Base-by-base conservation (phyloP, 2,797 vertebrate genomes). In the Odontamblyopus rebecca region DNA sequence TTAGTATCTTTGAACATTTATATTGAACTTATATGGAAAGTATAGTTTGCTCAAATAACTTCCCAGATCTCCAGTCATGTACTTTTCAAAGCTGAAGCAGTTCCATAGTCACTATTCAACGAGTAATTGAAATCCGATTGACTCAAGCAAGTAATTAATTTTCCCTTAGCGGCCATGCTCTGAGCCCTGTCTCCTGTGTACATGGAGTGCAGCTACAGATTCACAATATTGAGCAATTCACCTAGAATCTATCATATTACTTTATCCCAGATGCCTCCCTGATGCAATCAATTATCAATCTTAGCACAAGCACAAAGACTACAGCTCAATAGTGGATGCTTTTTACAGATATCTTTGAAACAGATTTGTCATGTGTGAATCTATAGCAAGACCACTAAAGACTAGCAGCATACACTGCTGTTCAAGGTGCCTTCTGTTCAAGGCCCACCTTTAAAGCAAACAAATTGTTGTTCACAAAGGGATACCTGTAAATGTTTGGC, bases 111-210 rank as follows among this genome's bases (percentile, higher is more conserved):
- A 75, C 71, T 68, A 72, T 89, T 88, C 15, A 44, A 75, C 57
- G 60, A 84, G 82, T 90, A 92, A 93, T 91, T 88, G 86, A 92
- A 91, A 92, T 88, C 87, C 90, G 87, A 93, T 89, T 89, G 87
- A 89, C 85, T 89, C 79, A 82, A 79, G 79, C 80, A 71, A 60
- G 85, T 91, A 90, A 92, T 92, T 89, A 81, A 88, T 90, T 91
- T 89, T 81, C 59, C 76, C 72, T 83, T 82, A 85, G 75, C 83
- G 80, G 72, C 75, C 68, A 57, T 71, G 72, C 78, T 75, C 54
- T 67, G 77, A 79, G 77, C 78, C 71, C 69, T 84, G 73, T 81
- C 61, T 70, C 73, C 71, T 71, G 68, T 83, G 50, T 74, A 53
- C 61, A 61, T 67, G n/a, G 68, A 44, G 26, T 72, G 29, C 50